Conservation (phyloP, 2,888 invertebrate genomes). For the Nematopogon swammerdamellus region DNA sequence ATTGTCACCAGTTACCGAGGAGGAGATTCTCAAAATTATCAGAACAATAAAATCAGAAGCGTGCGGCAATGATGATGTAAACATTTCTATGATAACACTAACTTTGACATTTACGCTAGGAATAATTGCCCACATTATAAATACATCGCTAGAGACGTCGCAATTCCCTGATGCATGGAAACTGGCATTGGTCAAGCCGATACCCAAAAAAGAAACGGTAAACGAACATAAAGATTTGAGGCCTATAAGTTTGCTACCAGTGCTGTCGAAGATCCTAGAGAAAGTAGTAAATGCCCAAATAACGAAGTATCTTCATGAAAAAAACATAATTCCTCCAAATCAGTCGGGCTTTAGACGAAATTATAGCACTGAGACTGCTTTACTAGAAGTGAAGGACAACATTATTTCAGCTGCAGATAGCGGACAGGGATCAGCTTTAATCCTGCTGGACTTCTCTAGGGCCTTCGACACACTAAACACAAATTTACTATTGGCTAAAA, state of each 20-base stretch:
- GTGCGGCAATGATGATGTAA: neutral
- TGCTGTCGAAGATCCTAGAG: neutral
- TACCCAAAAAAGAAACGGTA: neutral
- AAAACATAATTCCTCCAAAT: neutral
- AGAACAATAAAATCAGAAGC: neutral
- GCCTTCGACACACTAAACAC: neutral
- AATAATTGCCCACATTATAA: neutral
- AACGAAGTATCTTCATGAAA: neutral
- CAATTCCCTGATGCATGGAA: neutral
- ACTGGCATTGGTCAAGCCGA: neutral
- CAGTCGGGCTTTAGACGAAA: neutral
- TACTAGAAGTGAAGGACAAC: neutral
- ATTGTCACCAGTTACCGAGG: neutral
- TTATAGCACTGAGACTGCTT: neutral
- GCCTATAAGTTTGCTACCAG: neutral
- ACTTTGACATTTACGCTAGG: neutral
- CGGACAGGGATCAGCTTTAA: neutral
- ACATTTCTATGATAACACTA: neutral
- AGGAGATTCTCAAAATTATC: neutral
- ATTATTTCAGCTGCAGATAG: neutral
- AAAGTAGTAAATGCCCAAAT: neutral
- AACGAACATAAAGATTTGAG: neutral
- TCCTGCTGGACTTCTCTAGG: neutral
- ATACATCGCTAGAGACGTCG: neutral
- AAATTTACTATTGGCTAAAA: neutral